A percentile compares a stretch with the other conserved stretches of the same genome.
phyloP scores from a whole-genome alignment of 2,797 vertebrate genomes.

The Heterohyrax brucei region DNA sequence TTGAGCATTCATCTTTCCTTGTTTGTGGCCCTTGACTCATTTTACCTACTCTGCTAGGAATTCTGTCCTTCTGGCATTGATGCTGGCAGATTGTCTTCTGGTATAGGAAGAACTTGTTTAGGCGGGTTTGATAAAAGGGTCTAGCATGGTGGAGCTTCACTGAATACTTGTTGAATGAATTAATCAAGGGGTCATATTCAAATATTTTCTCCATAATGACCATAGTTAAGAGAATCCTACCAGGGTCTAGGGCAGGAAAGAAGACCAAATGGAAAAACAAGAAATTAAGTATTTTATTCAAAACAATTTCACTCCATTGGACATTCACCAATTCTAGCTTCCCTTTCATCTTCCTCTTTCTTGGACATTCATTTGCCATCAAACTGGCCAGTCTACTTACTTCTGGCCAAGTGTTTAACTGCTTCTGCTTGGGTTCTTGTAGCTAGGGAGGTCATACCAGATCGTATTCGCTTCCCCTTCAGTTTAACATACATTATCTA shows the following conservation, averaged over 20 bases:
- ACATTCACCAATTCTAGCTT: not conserved
- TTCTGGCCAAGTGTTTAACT: not conserved
- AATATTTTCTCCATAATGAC: not conserved
- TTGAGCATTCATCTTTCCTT: not conserved
- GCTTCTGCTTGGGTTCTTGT: not conserved
- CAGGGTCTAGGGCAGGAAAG: not conserved
- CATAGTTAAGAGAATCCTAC: not conserved
- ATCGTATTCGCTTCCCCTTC: not conserved
- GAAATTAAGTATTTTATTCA: slow-evolving; percentile 35
- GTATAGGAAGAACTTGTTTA: not conserved
- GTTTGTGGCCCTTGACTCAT: not conserved
- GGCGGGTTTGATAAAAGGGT: not conserved
- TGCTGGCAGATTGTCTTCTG: not conserved
- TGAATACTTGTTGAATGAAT: not conserved
- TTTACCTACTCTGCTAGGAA: not conserved
- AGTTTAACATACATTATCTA: not conserved
- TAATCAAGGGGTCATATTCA: not conserved
- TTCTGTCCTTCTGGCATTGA: not conserved
- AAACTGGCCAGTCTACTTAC: not conserved
- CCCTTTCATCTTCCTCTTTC: not conserved
- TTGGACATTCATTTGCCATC: not conserved
- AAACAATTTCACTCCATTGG: not conserved
- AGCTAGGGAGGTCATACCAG: not conserved
- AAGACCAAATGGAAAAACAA: not conserved
- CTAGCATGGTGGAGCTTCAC: not conserved